Conservation (phyloP, 2,797 vertebrate genomes). For the Premnoplex brunnescens region DNA sequence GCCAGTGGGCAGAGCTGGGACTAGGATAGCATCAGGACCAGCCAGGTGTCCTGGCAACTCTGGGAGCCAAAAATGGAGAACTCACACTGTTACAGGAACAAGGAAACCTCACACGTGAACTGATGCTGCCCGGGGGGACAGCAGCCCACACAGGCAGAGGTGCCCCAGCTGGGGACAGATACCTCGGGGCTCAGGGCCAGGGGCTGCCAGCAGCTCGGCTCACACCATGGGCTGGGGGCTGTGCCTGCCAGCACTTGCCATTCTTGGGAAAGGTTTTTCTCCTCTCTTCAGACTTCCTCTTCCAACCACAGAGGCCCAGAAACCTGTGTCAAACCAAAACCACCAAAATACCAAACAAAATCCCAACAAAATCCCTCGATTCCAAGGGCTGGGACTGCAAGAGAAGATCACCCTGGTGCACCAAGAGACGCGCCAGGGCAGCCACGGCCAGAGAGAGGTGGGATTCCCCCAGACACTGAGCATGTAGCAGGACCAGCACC, state of each 20-base stretch:
- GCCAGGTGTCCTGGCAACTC: accelerated
- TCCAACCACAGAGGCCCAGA: neutral
- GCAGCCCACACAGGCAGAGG: neutral
- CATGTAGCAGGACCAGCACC: neutral
- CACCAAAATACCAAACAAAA: neutral
- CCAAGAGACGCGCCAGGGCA: accelerated
- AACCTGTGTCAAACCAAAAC: neutral
- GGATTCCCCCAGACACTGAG: neutral
- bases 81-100: accelerated
- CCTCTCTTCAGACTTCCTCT: neutral
- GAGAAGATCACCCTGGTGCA: neutral
- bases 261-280: neutral
- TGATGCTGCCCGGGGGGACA: neutral
- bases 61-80: neutral
- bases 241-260: neutral
- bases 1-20: neutral
- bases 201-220: neutral
- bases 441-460: neutral
- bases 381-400: neutral
- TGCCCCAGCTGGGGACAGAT: accelerated
- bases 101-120: neutral
- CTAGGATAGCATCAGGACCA: neutral
- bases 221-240: accelerated
- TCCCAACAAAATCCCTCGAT: neutral
- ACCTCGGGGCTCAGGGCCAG: neutral